A percentile compares a stretch with the other conserved stretches of the same genome.
Conservation (phyloP, 2,888 invertebrate genomes). For the Labia minor region DNA sequence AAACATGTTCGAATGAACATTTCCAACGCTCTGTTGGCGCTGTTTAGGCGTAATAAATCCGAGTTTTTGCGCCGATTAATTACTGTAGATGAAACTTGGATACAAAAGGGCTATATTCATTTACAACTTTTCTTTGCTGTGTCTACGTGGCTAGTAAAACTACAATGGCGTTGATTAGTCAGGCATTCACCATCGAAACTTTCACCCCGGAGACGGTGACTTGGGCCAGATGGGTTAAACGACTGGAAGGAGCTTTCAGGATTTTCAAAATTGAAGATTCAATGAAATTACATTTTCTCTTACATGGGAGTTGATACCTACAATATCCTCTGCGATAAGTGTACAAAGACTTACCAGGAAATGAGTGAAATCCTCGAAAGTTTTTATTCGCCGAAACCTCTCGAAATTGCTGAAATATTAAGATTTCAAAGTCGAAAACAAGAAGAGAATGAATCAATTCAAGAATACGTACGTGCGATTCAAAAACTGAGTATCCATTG, state of each 20-base stretch:
- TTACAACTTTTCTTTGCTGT: no score
- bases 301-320: neutral
- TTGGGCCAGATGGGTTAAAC: neutral
- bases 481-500: conserved; percentile 3
- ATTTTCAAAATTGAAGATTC: neutral
- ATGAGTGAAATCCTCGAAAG: neutral
- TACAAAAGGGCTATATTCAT: no score
- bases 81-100: no score
- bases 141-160: no score
- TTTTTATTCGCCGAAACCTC: neutral
- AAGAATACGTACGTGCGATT: neutral
- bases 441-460: neutral
- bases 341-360: neutral
- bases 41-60: no score
- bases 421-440: conserved; percentile 9
- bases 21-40: no score
- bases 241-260: neutral
- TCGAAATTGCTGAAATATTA: neutral
- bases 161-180: neutral
- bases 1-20: no score
- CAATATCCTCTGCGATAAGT: neutral
- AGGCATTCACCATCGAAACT: neutral
- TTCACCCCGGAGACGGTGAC: neutral
- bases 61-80: no score
- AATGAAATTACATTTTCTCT: neutral